Evolutionary conservation across 1,140 invertebrate genomes (phyloP).

Genomic region (Ladona fulva): DNA sequence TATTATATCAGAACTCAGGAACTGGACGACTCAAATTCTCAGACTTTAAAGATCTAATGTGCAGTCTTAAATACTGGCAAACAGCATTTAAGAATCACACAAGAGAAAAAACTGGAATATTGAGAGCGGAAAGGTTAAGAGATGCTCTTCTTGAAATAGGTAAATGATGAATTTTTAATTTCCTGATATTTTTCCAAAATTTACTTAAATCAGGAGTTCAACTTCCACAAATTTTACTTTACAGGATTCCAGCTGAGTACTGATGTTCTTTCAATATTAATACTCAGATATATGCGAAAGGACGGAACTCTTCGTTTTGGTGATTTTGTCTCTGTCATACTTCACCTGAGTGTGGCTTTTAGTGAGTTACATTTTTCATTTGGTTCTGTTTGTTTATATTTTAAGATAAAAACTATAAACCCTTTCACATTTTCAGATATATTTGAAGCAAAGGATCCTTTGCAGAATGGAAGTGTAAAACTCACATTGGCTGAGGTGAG

Average conservation of each 20-base stretch:
- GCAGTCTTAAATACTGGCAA: slow-evolving; percentile 85
- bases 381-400: background rate
- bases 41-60: slow-evolving; percentile 88
- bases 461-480: slow-evolving; percentile 73
- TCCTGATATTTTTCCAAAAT: slow-evolving; percentile 19
- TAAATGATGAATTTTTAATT: slow-evolving; percentile 27
- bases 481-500: slow-evolving; percentile 67
- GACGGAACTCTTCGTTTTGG: slow-evolving; percentile 88
- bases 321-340: slow-evolving; percentile 82
- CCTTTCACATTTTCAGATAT: slow-evolving; percentile 44
- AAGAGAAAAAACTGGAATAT: slow-evolving; percentile 81
- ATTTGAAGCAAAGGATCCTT: slow-evolving; percentile 71
- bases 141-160: slow-evolving; percentile 77
- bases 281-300: slow-evolving; percentile 83
- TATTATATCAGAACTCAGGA: slow-evolving; percentile 52
- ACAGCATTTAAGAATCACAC: slow-evolving; percentile 83
- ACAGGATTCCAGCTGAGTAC: slow-evolving; percentile 74
- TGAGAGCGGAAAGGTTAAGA: slow-evolving; percentile 74
- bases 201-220: background rate
- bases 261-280: slow-evolving; percentile 69
- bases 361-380: slow-evolving; percentile 48
- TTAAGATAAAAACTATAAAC: background rate
- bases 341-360: slow-evolving; percentile 80
- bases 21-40: slow-evolving; percentile 71
- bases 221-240: slow-evolving; percentile 21